phyloP scores from a whole-genome alignment of 2,797 vertebrate genomes.

The Platyrinchus mystaceus region DNA sequence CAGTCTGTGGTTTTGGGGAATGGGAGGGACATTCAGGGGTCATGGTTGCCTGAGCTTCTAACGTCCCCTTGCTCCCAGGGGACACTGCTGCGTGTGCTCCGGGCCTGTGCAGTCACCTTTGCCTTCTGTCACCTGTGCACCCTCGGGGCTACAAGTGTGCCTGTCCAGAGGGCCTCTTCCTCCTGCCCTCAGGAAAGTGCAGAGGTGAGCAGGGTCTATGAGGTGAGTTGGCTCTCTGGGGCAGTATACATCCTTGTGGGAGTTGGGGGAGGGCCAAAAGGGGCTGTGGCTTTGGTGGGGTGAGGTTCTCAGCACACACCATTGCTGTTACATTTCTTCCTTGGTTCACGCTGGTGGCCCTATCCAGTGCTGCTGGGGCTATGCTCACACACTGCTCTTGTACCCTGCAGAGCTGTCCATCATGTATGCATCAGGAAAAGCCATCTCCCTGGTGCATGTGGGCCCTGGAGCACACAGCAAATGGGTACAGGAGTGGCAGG shows the following conservation, averaged over 20 bases:
- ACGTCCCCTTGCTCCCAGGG: slow-evolving; percentile 14
- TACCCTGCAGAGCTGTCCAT: slow-evolving; percentile 76
- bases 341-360: background rate
- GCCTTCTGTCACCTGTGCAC: slow-evolving; percentile 81
- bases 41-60: background rate
- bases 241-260: background rate
- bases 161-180: slow-evolving; percentile 81
- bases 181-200: slow-evolving; percentile 79
- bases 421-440: slow-evolving; percentile 69
- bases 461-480: slow-evolving; percentile 40
- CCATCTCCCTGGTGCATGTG: slow-evolving; percentile 78
- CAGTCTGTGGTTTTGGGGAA: background rate
- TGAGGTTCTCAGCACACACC: background rate
- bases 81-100: slow-evolving; percentile 73
- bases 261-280: accelerated
- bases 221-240: background rate
- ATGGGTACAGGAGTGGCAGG: slow-evolving; percentile 72
- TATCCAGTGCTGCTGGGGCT: accelerated
- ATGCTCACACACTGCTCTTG: background rate
- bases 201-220: slow-evolving; percentile 74
- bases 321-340: background rate
- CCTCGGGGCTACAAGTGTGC: slow-evolving; percentile 81
- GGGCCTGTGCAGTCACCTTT: slow-evolving; percentile 80
- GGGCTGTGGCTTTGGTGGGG: background rate
- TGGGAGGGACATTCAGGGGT: accelerated